Conservation (phyloP, 2,888 invertebrate genomes). For the Tyria jacobaeae region DNA sequence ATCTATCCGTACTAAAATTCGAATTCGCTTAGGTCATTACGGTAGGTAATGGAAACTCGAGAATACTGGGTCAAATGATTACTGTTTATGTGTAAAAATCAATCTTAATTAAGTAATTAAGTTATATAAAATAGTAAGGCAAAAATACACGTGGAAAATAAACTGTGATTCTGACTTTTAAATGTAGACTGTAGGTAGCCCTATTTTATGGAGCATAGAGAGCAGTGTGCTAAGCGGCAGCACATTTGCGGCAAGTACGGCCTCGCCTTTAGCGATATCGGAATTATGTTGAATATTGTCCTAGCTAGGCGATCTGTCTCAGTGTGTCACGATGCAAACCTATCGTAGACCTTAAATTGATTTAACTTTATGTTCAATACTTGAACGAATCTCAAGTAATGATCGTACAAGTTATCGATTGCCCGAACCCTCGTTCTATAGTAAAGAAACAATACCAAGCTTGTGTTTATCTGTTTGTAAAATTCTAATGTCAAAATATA, state of each 20-base stretch:
- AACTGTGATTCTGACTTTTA: constrained; percentile 87
- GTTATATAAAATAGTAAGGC: constrained; percentile 70
- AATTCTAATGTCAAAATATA: constrained; percentile 21
- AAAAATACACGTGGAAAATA: constrained; percentile 84
- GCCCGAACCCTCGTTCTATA: constrained; percentile 18
- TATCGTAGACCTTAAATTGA: constrained; percentile 20
- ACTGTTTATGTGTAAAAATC: constrained; percentile 75
- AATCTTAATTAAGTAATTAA: constrained; percentile 66
- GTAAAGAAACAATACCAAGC: neutral
- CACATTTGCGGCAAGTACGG: constrained; percentile 47
- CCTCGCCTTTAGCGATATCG: constrained; percentile 51
- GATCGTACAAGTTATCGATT: constrained; percentile 11
- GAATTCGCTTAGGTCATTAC: constrained; percentile 80
- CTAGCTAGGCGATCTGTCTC: constrained; percentile 25
- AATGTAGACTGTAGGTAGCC: constrained; percentile 82
- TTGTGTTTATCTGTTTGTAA: constrained; percentile 9
- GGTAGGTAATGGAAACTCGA: constrained; percentile 80
- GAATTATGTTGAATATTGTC: constrained; percentile 38
- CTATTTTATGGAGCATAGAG: constrained; percentile 69
- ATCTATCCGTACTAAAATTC: constrained; percentile 80
- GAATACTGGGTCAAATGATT: constrained; percentile 80
- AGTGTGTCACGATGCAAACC: constrained; percentile 25
- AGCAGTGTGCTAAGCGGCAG: constrained; percentile 56
- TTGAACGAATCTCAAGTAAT: neutral
- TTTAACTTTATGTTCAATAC: neutral